Percentiles rank a stretch among this genome's conserved stretches.
phyloP scores from a whole-genome alignment of 2,113 vertebrate species.

The Narcine bancroftii region DNA sequence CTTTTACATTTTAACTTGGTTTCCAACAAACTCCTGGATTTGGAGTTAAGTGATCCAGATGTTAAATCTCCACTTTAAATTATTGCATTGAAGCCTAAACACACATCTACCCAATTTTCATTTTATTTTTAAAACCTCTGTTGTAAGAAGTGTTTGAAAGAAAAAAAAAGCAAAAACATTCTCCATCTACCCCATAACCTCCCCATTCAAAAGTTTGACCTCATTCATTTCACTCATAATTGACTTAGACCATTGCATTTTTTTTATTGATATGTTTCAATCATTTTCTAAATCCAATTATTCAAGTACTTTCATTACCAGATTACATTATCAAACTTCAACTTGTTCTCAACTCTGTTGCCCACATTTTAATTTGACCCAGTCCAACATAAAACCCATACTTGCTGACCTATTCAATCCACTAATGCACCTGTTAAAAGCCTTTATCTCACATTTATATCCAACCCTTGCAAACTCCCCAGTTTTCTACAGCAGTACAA shows the following conservation, averaged over 20 bases:
- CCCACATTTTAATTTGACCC: no score
- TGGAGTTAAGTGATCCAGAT: background rate
- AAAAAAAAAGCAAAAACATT: background rate
- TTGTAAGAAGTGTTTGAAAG: background rate
- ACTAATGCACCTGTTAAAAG: no score
- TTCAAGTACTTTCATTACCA: background rate
- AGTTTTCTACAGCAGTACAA: no score
- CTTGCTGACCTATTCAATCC: no score
- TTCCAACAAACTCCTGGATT: background rate
- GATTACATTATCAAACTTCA: background rate
- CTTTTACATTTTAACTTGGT: background rate
- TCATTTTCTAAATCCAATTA: background rate
- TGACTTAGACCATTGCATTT: no score
- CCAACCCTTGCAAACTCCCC: no score
- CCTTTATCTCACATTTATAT: no score
- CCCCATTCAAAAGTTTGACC: background rate
- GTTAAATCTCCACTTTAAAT: background rate
- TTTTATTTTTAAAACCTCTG: background rate
- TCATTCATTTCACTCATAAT: no score
- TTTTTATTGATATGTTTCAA: background rate
- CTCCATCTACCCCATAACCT: no score
- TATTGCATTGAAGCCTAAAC: background rate
- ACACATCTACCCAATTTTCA: background rate
- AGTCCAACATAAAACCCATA: no score
- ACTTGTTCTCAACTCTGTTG: background rate